Percentiles rank a stretch among this genome's conserved stretches.
Conservation (phyloP, 2,888 invertebrate species). For the Tryphoninae sp. region DNA sequence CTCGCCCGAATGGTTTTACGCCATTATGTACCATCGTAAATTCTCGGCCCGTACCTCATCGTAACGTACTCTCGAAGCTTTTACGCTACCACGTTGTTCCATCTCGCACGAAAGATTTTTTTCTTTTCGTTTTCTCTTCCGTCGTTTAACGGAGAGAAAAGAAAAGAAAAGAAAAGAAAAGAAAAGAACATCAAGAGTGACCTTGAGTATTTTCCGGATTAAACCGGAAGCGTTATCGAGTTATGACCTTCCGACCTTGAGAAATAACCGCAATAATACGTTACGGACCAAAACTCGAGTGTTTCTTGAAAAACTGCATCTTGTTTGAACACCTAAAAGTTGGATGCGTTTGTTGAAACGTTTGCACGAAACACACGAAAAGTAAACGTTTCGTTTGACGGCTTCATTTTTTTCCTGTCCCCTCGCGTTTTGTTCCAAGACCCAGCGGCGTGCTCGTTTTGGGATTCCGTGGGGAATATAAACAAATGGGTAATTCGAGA, state of each 20-base stretch:
- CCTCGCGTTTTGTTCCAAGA: not conserved
- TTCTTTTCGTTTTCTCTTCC: not conserved
- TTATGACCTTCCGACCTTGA: not conserved
- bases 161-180: no score
- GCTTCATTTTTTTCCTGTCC: not conserved
- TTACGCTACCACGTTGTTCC: constrained; percentile 26
- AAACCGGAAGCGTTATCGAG: not conserved
- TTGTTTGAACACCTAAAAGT: not conserved
- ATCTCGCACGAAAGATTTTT: constrained; percentile 15
- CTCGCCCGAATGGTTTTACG: constrained; percentile 43
- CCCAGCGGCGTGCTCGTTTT: constrained; percentile 23
- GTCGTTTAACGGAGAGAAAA: not conserved
- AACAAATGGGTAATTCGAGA: constrained; percentile 60
- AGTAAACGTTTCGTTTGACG: constrained; percentile 9
- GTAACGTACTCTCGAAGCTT: constrained; percentile 44
- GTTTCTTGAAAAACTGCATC: not conserved
- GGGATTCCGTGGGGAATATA: constrained; percentile 48
- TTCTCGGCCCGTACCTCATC: constrained; percentile 20
- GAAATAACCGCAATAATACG: not conserved
- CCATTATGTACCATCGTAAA: constrained; percentile 53
- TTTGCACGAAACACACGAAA: constrained; percentile 29
- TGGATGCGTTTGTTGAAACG: constrained; percentile 1
- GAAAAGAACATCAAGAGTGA: not conserved
- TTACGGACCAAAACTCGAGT: not conserved
- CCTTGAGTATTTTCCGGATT: not conserved